Evolutionary conservation across 2,888 invertebrate species (phyloP), one percentile per base, ranked within the genome.

Genomic region (Cryptocheilus praepositus): DNA sequence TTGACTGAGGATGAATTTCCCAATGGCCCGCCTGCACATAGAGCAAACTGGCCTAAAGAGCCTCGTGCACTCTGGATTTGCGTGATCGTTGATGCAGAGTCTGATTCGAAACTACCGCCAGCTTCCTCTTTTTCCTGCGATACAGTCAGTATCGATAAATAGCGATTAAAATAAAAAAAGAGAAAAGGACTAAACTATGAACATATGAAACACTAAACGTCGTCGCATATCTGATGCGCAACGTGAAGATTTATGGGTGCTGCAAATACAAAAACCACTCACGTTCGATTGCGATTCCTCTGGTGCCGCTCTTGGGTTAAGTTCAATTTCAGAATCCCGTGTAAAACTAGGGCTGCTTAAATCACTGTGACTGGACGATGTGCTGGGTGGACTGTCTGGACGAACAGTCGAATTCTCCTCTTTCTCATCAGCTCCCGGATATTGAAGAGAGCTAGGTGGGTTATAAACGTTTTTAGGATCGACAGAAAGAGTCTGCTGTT

Each of bases 401-500:
- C 92, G 83, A 43, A 79, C 77, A 2, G 82, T 82, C 3, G 82
- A 71, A 82, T 91, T 88, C 11, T 89, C 90, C 59, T 90, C 91
- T 82, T 91, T 88, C 11, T 89, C 90, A 58, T 90, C 91, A 22
- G 90, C 90, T 52, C 93, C 94, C 0, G 96, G 98, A 83, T 96
- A 94, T 89, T 96, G 96, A 28, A 99, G 91, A 7, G 94, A 93
- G 54, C 94, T 95, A 0, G 99, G 99, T 0, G 98, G 98, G 85
- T 95, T 94, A 90, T 98, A 99, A 13, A 98, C 95, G 86, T 92
- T 89, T 53, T 89, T 89, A 0, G 89, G 88, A 72, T 91, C 91
- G 52, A 95, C 90, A 0, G 95, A 95, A 22, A 95, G 85, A 0
- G 93, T 92, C 92, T 93, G 93, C 44, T 91, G 93, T 36, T 93